Conservation (phyloP, 2,888 invertebrate species). For the Mamestra brassicae region DNA sequence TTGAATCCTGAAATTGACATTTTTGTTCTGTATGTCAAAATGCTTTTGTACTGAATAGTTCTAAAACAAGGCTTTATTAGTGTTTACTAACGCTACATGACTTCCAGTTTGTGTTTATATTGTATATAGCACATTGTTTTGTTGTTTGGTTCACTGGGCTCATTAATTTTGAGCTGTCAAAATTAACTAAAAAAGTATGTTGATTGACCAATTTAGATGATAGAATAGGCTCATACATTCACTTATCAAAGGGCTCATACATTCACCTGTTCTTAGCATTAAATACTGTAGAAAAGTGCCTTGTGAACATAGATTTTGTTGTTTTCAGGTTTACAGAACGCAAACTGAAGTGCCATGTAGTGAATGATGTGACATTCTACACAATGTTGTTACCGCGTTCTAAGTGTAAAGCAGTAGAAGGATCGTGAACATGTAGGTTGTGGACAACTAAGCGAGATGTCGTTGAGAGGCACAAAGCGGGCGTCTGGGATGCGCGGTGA, state of each 20-base stretch:
- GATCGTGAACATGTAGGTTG: conserved; percentile 89
- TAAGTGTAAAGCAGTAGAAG: conserved; percentile 87
- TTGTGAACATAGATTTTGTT: conserved; percentile 8
- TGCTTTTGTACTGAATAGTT: conserved; percentile 65
- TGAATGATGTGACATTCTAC: conserved; percentile 88
- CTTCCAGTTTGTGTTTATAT: conserved; percentile 32
- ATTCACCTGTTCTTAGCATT: background rate
- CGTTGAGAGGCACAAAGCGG: conserved; percentile 89
- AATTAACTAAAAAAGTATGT: conserved; percentile 40
- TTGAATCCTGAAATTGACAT: conserved; percentile 71
- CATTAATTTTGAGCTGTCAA: conserved; percentile 56
- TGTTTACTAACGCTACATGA: conserved; percentile 29
- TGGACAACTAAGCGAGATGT: conserved; percentile 83
- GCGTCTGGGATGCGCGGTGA: conserved; percentile 85
- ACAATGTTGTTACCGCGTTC: conserved; percentile 88
- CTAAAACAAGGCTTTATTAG: conserved; percentile 32
- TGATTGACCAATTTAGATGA: conserved; percentile 18
- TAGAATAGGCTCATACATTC: background rate
- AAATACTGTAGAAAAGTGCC: background rate
- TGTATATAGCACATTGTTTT: conserved; percentile 63
- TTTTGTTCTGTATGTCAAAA: conserved; percentile 77
- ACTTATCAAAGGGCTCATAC: background rate
- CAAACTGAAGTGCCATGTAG: conserved; percentile 87
- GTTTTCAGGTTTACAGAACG: conserved; percentile 82
- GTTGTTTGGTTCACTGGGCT: conserved; percentile 60